phyloP scores from a whole-genome alignment of 2,113 vertebrate genomes.

The Brachirus orientalis region DNA sequence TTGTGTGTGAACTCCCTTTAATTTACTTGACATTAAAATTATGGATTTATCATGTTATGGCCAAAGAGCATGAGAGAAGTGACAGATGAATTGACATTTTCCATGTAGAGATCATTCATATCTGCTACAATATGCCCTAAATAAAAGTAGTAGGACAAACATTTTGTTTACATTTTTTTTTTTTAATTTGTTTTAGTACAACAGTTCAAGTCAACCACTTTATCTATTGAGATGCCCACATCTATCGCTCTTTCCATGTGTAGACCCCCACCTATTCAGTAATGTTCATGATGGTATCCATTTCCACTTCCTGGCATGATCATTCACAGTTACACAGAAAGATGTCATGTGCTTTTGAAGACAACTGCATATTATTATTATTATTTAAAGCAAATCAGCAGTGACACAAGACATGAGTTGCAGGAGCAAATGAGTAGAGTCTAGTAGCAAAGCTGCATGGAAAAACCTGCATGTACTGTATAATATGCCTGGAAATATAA shows the following conservation, averaged over 20 bases:
- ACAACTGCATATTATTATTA: constrained; percentile 31
- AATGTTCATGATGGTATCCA: constrained; percentile 39
- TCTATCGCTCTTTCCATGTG: constrained; percentile 72
- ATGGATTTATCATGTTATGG: too few relatives aligned
- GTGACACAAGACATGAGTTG: constrained; percentile 49
- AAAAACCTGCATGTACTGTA: constrained; percentile 55
- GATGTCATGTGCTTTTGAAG: constrained; percentile 62
- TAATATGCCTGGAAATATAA: too few relatives aligned
- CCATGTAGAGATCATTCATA: too few relatives aligned
- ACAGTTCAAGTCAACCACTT: constrained; percentile 71
- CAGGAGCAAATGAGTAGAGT: constrained; percentile 40
- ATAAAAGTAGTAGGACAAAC: too few relatives aligned
- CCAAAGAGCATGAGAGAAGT: too few relatives aligned
- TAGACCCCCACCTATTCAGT: constrained; percentile 37
- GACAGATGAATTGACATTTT: too few relatives aligned
- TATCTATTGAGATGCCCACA: constrained; percentile 59
- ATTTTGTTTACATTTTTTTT: constrained; percentile 43
- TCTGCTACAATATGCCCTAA: too few relatives aligned
- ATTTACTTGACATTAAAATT: too few relatives aligned
- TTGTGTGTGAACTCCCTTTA: too few relatives aligned
- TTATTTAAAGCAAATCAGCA: constrained; percentile 39
- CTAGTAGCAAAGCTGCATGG: constrained; percentile 53
- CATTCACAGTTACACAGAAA: constrained; percentile 63
- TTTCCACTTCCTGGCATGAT: too few relatives aligned
- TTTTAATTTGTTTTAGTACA: constrained; percentile 76